These are phyloP conservation scores for Mesorhabditis belari DNA, from an alignment of 2,888 invertebrate species.

Conservation along the genomic window DNA sequence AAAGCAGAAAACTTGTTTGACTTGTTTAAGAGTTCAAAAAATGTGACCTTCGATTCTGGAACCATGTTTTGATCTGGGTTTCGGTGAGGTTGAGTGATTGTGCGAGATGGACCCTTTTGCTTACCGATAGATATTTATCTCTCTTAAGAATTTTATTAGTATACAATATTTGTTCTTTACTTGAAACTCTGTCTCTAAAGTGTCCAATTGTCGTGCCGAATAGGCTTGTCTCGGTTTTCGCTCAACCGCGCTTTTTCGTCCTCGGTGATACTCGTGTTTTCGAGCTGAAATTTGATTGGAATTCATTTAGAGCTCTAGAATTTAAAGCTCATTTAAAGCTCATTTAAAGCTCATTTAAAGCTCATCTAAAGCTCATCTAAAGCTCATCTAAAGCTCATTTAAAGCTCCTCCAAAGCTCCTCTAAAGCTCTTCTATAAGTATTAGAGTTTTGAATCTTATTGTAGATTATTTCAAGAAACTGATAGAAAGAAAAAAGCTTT, in stretches of 20 bases:
- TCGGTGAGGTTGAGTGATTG: slow-evolving; percentile 80
- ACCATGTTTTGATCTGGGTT: slow-evolving; percentile 94
- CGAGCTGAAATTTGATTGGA: slow-evolving; percentile 53
- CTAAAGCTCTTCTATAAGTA: too few relatives aligned
- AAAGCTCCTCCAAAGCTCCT: too few relatives aligned
- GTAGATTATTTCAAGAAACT: too few relatives aligned
- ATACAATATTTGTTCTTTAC: slow-evolving; percentile 52
- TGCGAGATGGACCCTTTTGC: slow-evolving; percentile 85
- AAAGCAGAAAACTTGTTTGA: too few relatives aligned
- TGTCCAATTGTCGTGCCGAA: slow-evolving; percentile 83
- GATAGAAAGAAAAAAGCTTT: too few relatives aligned
- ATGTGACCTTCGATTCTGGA: slow-evolving; percentile 71
- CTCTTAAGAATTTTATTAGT: slow-evolving; percentile 57
- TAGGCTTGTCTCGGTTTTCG: slow-evolving; percentile 92
- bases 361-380: too few relatives aligned
- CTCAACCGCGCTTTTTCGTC: slow-evolving; percentile 79
- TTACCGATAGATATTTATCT: slow-evolving; percentile 91
- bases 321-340: neutral
- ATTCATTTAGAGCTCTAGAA: neutral
- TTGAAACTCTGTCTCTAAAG: slow-evolving; percentile 86
- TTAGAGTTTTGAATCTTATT: too few relatives aligned
- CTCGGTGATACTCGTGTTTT: slow-evolving; percentile 72
- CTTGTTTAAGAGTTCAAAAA: neutral
- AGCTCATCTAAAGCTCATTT: too few relatives aligned
- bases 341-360: too few relatives aligned